These are phyloP conservation scores for Nemapogon koenigi DNA, from an alignment of 2,888 invertebrate genomes.

Conservation along the genomic window DNA sequence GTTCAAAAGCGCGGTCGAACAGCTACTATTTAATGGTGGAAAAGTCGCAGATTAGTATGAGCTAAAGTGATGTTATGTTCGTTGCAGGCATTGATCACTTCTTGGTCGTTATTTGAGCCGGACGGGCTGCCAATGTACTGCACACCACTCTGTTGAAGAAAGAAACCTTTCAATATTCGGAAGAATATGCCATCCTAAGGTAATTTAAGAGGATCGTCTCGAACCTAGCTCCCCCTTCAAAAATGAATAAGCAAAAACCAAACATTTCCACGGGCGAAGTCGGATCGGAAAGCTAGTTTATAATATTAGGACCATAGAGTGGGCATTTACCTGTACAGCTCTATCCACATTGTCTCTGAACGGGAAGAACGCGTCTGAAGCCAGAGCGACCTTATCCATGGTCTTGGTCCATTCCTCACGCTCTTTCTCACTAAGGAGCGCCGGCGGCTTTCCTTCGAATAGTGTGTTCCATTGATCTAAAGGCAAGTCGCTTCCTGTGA, in stretches of 20 bases:
- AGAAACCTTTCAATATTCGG: too few relatives aligned
- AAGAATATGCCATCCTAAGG: too few relatives aligned
- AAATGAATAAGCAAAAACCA: background rate
- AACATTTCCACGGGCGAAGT: background rate
- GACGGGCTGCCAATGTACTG: slow-evolving; percentile 91
- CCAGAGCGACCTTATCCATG: slow-evolving; percentile 81
- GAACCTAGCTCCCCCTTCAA: too few relatives aligned
- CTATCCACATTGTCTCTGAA: slow-evolving; percentile 97
- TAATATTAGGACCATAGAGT: too few relatives aligned
- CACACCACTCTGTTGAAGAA: slow-evolving; percentile 82
- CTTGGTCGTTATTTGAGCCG: slow-evolving; percentile 92
- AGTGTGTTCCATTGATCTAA: slow-evolving; percentile 74
- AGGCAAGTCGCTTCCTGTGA: slow-evolving; percentile 80
- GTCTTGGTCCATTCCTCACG: slow-evolving; percentile 72
- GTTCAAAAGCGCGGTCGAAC: too few relatives aligned
- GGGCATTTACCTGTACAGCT: slow-evolving; percentile 81
- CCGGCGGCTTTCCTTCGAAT: slow-evolving; percentile 71
- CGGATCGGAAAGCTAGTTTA: too few relatives aligned
- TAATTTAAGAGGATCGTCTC: too few relatives aligned
- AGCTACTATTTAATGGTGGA: slow-evolving; percentile 83
- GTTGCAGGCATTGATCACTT: slow-evolving; percentile 89
- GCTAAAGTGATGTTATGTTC: slow-evolving; percentile 87
- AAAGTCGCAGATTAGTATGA: slow-evolving; percentile 89
- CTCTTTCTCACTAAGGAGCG: slow-evolving; percentile 71
- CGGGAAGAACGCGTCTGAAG: slow-evolving; percentile 98